phyloP scores from a whole-genome alignment of 2,888 invertebrate species.

The Sminthurides aquaticus region DNA sequence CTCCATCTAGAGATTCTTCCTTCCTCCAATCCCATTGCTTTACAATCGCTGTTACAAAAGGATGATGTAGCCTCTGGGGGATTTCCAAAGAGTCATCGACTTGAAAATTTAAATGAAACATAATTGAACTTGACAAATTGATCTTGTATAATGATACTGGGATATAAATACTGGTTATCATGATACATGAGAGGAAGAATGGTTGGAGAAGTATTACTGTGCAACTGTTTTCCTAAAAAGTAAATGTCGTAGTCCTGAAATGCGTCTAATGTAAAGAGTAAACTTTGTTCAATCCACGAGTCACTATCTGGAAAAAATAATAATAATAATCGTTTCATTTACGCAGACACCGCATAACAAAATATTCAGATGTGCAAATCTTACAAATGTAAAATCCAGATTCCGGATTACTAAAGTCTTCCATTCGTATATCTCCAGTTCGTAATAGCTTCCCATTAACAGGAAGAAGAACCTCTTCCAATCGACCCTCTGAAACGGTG shows the following conservation, averaged over 20 bases:
- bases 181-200: too few relatives aligned
- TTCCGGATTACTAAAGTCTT: conserved; percentile 22
- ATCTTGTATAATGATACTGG: too few relatives aligned
- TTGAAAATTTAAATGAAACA: too few relatives aligned
- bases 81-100: too few relatives aligned
- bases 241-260: conserved; percentile 19
- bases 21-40: conserved; percentile 15
- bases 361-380: not conserved
- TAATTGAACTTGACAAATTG: too few relatives aligned
- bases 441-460: not conserved
- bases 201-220: too few relatives aligned
- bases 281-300: conserved; percentile 30
- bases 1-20: conserved; percentile 4
- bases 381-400: conserved; percentile 34
- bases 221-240: not conserved
- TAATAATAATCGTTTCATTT: too few relatives aligned
- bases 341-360: too few relatives aligned
- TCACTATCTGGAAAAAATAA: conserved; percentile 25
- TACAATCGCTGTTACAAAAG: not conserved
- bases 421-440: conserved; percentile 25
- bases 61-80: not conserved
- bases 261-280: conserved; percentile 23
- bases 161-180: too few relatives aligned
- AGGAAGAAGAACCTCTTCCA: not conserved
- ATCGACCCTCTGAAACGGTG: too few relatives aligned